Conservation (phyloP, 2,797 vertebrate genomes). For the Xenops minutus region DNA sequence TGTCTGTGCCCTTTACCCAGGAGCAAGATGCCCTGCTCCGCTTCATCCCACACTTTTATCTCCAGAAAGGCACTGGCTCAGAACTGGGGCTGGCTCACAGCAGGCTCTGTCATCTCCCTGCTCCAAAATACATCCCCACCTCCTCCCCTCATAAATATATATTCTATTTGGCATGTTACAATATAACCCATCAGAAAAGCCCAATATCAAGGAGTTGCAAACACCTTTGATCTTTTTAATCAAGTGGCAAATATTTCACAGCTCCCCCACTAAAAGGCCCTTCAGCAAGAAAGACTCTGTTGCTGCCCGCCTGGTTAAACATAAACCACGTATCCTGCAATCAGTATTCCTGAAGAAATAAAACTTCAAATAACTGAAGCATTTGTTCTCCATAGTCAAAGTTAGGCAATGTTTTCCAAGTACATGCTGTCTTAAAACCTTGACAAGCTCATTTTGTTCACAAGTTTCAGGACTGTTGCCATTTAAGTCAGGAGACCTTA, state of each 20-base stretch:
- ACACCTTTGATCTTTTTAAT: not conserved
- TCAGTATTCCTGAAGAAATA: not conserved
- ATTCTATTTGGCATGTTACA: not conserved
- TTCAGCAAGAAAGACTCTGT: not conserved
- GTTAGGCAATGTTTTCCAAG: not conserved
- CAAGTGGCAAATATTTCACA: not conserved
- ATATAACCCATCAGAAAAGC: not conserved
- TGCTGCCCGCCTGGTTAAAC: slow-evolving; percentile 40
- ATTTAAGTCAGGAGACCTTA: not conserved
- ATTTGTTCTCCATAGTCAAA: not conserved
- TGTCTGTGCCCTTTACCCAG: not conserved
- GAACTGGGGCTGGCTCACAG: not conserved
- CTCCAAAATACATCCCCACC: not conserved
- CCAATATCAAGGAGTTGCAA: not conserved
- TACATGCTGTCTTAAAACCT: not conserved
- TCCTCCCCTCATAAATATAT: not conserved
- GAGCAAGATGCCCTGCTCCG: slow-evolving; percentile 10
- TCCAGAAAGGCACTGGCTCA: not conserved
- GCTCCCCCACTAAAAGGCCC: not conserved
- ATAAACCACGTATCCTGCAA: not conserved
- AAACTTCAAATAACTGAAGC: not conserved
- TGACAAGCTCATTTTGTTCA: not conserved
- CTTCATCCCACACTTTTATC: not conserved
- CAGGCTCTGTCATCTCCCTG: not conserved
- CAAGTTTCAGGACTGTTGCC: not conserved